Evolutionary conservation across 2,797 vertebrate species (phyloP).

Genomic region (Synanceia verrucosa): DNA sequence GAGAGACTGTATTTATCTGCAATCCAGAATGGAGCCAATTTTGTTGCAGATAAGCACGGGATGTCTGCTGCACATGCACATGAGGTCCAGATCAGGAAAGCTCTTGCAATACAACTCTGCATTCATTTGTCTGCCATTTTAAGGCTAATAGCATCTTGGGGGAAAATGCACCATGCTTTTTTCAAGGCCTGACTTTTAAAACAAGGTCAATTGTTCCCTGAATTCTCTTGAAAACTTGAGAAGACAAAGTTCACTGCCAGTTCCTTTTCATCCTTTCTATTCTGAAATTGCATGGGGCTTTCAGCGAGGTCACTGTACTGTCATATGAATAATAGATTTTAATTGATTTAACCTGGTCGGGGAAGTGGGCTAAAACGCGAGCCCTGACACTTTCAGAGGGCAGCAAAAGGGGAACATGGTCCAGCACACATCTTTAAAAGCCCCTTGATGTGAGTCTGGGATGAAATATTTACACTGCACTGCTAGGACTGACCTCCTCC

Average conservation of each 20-base stretch:
- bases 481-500: conserved; percentile 89
- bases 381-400: conserved; percentile 91
- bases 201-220: conserved; percentile 66
- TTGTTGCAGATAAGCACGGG: conserved; percentile 41
- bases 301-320: conserved; percentile 73
- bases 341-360: conserved; percentile 97
- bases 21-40: conserved; percentile 65
- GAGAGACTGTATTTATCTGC: conserved; percentile 60
- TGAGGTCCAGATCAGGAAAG: conserved; percentile 37
- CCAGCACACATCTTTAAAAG: conserved; percentile 93
- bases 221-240: conserved; percentile 67
- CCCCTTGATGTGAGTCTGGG: conserved; percentile 89
- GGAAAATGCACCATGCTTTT: conserved; percentile 46
- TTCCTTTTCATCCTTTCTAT: conserved; percentile 70
- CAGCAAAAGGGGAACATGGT: conserved; percentile 86
- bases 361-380: conserved; percentile 91
- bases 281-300: conserved; percentile 77
- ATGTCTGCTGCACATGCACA: conserved; percentile 38
- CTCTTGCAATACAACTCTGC: conserved; percentile 30
- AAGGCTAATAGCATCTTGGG: conserved; percentile 46
- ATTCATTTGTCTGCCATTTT: conserved; percentile 55
- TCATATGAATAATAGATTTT: conserved; percentile 95
- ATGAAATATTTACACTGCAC: conserved; percentile 94
- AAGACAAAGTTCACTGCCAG: conserved; percentile 74
- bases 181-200: conserved; percentile 61